A percentile compares a stretch with the other conserved stretches of the same genome.
Evolutionary conservation across 2,888 invertebrate genomes (phyloP).

Genomic region (Pheosia tremula): DNA sequence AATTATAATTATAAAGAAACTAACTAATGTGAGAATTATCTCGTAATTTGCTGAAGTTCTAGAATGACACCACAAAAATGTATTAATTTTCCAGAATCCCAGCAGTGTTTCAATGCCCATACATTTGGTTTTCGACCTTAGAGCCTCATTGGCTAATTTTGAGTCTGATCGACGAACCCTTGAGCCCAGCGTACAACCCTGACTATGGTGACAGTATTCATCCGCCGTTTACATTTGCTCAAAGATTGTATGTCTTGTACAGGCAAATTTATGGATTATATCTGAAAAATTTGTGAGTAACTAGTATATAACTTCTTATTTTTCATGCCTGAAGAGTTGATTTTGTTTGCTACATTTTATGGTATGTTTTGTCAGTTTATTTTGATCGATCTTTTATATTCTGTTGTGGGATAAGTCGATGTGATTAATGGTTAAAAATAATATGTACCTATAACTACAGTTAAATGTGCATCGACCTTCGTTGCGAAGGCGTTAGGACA

Average conservation of each 20-base stretch:
- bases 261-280: neutral
- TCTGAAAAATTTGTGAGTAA: slow-evolving; percentile 4
- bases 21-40: neutral
- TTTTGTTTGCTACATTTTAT: neutral
- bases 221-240: slow-evolving; percentile 1
- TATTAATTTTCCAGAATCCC: slow-evolving; percentile 30
- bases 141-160: slow-evolving; percentile 30
- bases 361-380: neutral
- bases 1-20: too few relatives aligned
- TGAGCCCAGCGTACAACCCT: slow-evolving; percentile 28
- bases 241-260: neutral
- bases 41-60: too few relatives aligned
- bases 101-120: slow-evolving; percentile 37
- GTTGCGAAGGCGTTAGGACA: too few relatives aligned
- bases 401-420: too few relatives aligned
- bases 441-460: too few relatives aligned
- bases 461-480: too few relatives aligned
- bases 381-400: too few relatives aligned
- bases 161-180: slow-evolving; percentile 29
- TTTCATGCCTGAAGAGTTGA: neutral
- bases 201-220: neutral
- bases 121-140: slow-evolving; percentile 36
- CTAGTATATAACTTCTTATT: neutral
- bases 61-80: neutral
- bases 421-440: too few relatives aligned